Evolutionary conservation across 2,888 invertebrate genomes (phyloP), one percentile per base, ranked within the genome.

Genomic region (Ectemnius lituratus): DNA sequence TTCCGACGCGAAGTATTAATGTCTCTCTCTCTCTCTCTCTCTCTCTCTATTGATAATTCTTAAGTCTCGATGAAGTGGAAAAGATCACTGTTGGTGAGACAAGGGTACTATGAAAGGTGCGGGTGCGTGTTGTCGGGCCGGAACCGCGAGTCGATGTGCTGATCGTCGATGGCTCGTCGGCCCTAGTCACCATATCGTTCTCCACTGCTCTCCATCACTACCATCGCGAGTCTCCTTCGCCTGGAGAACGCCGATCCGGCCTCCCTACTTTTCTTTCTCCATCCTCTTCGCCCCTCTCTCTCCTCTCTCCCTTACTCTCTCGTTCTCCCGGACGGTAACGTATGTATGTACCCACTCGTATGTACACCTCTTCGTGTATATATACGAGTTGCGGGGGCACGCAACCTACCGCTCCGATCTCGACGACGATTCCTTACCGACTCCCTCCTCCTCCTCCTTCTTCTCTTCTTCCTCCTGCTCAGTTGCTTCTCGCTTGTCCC

Each of bases 61-160:
- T 52, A n/a, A 16, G 52, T 0, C 52, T 52, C 52, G 52, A 0
- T 52, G 2, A 16, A 16, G n/a, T 14, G 52, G 16, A 16, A n/a
- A 11, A 47, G 47, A 11, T 47, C 13, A 47, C 47, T 47, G n/a
- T 5, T 47, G 2, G 59, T 62, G n/a, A 27, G 45, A 20, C 27
- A 16, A 28, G 18, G 60, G 23, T n/a, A 23, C 61, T 52, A 47
- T 61, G 28, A 20, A 37, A n/a, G 49, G 49, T 59, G 0, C 20
- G 49, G 49, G 64, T 73, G 72, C 85, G 84, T 83, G 81, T 78
- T 83, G 69, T 80, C 84, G 78, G 75, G 82, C 63, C 82, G 86
- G 75, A 83, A 80, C 83, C 85, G 84, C 85, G 83, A 83, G 78
- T 84, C 84, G 84, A 81, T 86, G 87, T 82, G 86, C 78, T 82